These are phyloP conservation scores for Pangasius krempfi DNA, from an alignment of 2,797 vertebrate species.

Conservation along the genomic window DNA sequence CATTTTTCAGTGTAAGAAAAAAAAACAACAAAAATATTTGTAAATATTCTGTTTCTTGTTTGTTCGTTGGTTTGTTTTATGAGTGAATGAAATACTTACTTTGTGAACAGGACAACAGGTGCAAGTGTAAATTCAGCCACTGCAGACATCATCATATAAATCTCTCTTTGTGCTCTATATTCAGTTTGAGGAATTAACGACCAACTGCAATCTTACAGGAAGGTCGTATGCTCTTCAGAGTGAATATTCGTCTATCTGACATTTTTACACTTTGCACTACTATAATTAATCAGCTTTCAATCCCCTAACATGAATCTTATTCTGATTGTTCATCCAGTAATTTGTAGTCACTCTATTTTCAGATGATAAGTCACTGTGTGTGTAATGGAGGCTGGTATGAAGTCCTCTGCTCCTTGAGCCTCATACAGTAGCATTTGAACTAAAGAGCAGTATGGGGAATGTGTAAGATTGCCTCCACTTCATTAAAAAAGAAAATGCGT, in stretches of 20 bases:
- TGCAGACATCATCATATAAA: constrained; percentile 32
- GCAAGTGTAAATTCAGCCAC: constrained; percentile 52
- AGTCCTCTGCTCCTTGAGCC: neutral
- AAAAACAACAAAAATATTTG: constrained; percentile 76
- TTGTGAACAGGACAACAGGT: constrained; percentile 70
- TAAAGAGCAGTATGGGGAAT: constrained; percentile 7
- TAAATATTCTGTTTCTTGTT: constrained; percentile 83
- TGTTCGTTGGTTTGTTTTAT: constrained; percentile 57
- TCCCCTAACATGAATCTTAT: neutral
- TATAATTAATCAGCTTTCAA: neutral
- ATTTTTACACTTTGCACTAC: neutral
- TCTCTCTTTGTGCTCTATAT: constrained; percentile 26
- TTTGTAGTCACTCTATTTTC: neutral
- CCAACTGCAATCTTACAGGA: neutral
- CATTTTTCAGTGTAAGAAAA: constrained; percentile 82
- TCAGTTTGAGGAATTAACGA: constrained; percentile 18
- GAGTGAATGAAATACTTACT: constrained; percentile 77
- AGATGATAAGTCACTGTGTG: neutral
- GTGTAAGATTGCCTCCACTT: neutral
- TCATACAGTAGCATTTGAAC: constrained; percentile 39
- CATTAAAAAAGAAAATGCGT: neutral
- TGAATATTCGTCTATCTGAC: neutral
- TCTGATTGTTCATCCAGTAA: neutral
- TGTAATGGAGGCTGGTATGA: neutral
- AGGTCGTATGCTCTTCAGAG: neutral